A percentile compares a stretch with the other conserved stretches of the same genome.
Conservation (phyloP, 2,888 invertebrate genomes). For the Rhagonycha lutea region DNA sequence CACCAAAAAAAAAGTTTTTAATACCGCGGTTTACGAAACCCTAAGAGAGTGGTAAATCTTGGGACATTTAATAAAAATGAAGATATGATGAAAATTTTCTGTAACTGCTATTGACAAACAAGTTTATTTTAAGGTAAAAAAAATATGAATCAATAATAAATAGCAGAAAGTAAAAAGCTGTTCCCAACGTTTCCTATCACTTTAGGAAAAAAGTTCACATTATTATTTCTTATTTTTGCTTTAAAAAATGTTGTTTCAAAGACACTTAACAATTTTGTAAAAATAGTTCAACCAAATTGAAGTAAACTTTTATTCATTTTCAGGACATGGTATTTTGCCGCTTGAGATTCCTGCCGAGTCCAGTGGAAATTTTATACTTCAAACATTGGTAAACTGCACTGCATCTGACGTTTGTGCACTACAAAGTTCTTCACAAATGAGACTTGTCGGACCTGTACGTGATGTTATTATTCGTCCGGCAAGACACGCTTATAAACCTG, state of each 20-base stretch:
- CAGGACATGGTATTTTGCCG: slow-evolving; percentile 68
- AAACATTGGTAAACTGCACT: slow-evolving; percentile 65
- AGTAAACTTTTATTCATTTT: slow-evolving; percentile 44
- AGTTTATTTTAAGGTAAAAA: background rate
- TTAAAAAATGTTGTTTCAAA: background rate
- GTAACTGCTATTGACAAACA: background rate
- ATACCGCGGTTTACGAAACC: background rate
- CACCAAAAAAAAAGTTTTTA: background rate
- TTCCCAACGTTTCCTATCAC: background rate
- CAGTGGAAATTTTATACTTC: slow-evolving; percentile 63
- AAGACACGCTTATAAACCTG: slow-evolving; percentile 65
- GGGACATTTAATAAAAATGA: background rate
- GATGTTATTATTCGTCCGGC: slow-evolving; percentile 69
- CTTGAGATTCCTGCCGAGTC: slow-evolving; percentile 65
- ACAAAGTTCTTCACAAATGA: slow-evolving; percentile 64
- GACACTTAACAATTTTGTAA: background rate
- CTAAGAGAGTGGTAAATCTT: background rate
- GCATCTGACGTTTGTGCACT: slow-evolving; percentile 59
- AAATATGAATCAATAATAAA: background rate
- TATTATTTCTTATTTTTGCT: background rate
- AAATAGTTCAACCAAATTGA: background rate
- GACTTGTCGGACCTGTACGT: slow-evolving; percentile 66
- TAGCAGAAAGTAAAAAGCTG: background rate
- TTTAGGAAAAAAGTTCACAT: background rate
- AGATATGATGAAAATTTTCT: background rate